Evolutionary conservation across 2,797 vertebrate species (phyloP).

Genomic region (Oceanodroma leucorhoa): DNA sequence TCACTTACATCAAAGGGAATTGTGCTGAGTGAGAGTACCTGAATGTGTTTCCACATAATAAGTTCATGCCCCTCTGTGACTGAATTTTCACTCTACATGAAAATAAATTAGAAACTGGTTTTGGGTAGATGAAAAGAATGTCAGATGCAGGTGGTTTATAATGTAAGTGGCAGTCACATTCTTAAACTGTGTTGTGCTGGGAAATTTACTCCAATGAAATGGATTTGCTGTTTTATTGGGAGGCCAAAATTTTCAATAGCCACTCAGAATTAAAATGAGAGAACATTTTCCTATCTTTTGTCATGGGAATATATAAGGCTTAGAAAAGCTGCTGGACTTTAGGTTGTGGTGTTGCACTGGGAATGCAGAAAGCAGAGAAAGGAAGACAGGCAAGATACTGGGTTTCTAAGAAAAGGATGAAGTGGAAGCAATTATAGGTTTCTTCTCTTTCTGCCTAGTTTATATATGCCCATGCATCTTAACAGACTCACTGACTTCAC

Average conservation of each 20-base stretch:
- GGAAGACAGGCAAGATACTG: background rate
- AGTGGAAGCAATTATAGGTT: background rate
- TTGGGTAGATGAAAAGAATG: background rate
- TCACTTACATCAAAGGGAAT: background rate
- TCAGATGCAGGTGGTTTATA: background rate
- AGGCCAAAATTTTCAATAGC: background rate
- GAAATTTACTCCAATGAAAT: background rate
- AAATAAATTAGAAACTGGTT: background rate
- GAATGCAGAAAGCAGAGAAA: background rate
- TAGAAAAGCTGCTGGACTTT: background rate
- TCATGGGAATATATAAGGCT: background rate
- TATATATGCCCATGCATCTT: background rate
- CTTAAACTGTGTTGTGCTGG: background rate
- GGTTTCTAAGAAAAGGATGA: background rate
- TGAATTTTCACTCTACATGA: background rate
- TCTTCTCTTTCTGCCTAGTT: background rate
- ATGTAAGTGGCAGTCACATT: background rate
- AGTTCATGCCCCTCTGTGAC: background rate
- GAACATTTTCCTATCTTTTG: background rate
- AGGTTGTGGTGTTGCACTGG: background rate
- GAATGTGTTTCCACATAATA: background rate
- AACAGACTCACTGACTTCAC: background rate
- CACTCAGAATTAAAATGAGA: background rate
- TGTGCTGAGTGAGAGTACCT: background rate
- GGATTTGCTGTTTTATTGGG: background rate